Conservation (phyloP, 2,113 vertebrate species). For the Rhinogobius similis region DNA sequence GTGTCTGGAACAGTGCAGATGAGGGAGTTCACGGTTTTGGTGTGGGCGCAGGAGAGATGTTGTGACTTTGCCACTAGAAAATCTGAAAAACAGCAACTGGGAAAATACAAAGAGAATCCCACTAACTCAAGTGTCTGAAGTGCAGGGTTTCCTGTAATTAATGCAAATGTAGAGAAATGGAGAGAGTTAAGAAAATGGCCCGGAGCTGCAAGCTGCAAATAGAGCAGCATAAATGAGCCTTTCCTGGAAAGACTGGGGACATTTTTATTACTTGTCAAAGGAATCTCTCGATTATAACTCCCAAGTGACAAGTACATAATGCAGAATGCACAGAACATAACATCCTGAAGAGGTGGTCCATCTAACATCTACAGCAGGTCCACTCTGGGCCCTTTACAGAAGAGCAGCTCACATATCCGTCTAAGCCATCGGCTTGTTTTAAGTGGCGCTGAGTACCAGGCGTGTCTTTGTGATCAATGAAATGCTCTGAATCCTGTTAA, state of each 20-base stretch:
- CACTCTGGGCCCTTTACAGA: conserved; percentile 21
- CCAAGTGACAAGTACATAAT: background rate
- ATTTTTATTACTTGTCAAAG: conserved; percentile 16
- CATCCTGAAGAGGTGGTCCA: too few species aligned
- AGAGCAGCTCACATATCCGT: conserved; percentile 28
- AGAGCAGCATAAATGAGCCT: conserved; percentile 26
- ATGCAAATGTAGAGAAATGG: conserved; percentile 26
- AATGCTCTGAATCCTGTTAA: conserved; percentile 46
- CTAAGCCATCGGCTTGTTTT: conserved; percentile 35
- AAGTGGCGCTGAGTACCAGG: conserved; percentile 52
- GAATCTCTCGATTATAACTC: conserved; percentile 23
- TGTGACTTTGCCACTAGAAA: conserved; percentile 33
- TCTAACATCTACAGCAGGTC: background rate
- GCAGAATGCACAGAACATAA: too few species aligned
- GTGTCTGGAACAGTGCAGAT: conserved; percentile 33
- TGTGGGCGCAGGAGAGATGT: conserved; percentile 18
- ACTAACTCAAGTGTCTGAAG: conserved; percentile 28
- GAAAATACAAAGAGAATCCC: conserved; percentile 41
- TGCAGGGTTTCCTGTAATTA: conserved; percentile 45
- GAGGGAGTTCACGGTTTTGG: conserved; percentile 28
- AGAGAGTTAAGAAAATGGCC: conserved; percentile 34
- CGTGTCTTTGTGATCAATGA: conserved; percentile 58
- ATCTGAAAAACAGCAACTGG: conserved; percentile 49
- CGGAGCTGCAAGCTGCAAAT: conserved; percentile 26
- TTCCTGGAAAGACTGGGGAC: conserved; percentile 29